phyloP scores from a whole-genome alignment of 2,113 vertebrate genomes.

The Tragelaphus imberbis region DNA sequence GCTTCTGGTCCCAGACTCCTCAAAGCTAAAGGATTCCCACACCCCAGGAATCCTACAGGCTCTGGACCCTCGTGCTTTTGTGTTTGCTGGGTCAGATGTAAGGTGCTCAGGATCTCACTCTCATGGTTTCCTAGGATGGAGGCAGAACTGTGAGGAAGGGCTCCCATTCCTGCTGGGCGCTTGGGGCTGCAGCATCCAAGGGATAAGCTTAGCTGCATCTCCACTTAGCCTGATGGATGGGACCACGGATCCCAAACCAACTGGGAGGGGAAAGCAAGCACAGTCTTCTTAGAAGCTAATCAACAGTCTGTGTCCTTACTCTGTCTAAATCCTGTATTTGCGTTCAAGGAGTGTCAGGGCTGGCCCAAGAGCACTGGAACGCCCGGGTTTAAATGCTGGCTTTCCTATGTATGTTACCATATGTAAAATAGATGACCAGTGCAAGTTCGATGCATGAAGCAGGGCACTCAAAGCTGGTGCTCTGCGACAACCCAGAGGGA shows the following conservation, averaged over 20 bases:
- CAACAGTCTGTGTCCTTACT: neutral
- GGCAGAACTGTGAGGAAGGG: neutral
- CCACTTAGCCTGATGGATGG: neutral
- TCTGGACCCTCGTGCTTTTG: neutral
- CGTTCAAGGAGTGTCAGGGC: neutral
- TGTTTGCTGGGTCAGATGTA: neutral
- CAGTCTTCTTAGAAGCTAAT: neutral
- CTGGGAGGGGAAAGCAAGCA: neutral
- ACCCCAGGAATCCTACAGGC: neutral
- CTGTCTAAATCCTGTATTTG: neutral
- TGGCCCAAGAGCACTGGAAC: neutral
- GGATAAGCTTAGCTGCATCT: neutral
- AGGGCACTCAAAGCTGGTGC: neutral
- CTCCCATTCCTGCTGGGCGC: fast-evolving
- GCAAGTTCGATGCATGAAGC: neutral
- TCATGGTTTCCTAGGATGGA: neutral
- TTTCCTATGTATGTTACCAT: neutral
- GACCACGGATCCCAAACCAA: neutral
- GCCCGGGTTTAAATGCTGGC: neutral
- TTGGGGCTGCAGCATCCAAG: neutral
- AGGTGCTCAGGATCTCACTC: no score
- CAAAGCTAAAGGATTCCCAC: neutral
- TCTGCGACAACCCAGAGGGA: neutral
- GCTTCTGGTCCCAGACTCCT: neutral
- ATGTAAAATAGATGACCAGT: neutral